Evolutionary conservation across 2,888 invertebrate genomes (phyloP), one percentile per base, ranked within the genome.

Genomic region (Apotomis turbidana): DNA sequence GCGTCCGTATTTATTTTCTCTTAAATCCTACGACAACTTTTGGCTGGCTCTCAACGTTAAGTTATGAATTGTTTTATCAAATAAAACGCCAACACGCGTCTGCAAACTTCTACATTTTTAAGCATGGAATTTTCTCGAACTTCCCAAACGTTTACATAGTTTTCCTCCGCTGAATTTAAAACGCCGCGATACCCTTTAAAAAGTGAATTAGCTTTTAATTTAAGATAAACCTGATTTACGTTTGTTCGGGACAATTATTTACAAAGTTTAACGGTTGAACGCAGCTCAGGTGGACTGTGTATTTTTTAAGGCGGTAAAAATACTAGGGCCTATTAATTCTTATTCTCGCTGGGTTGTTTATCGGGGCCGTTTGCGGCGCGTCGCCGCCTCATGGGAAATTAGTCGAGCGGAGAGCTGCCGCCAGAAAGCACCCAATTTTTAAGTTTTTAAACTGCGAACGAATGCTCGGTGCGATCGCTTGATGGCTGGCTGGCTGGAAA

Each of bases 381-480:
- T 68, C 72, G 68, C 54, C 62, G 72, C 68, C 72, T 72, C 72
- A 58, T 72, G 72, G 72, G 72, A 72, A 72, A 72, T 72, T 72
- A 72, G 68, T 58, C 15, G 68, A 52, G 68, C 68, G 55, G 61
- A 62, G 62, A 36, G 68, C 68, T 44, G 54, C 51, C 63, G 44
- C 54, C 51, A 68, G 68, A 72, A 72, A 72, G 72, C 72, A 68
- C 72, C 72, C 68, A 72, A 72, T 72, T 72, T 71, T 72, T 72
- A 68, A 72, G 72, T 72, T 72, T 72, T 63, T 63, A 63, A 72
- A 72, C 68, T 68, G 71, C 72, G 54, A 54, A 72, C 62, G 63
- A 63, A 59, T 72, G 68, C 36, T 36, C 44, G 27, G 54, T 13
- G 46, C 46, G 54, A 67, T 49, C 61, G 60, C 41, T 55, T 66